Conservation (phyloP, 2,113 vertebrate species). For the Cichladusa arquata region DNA sequence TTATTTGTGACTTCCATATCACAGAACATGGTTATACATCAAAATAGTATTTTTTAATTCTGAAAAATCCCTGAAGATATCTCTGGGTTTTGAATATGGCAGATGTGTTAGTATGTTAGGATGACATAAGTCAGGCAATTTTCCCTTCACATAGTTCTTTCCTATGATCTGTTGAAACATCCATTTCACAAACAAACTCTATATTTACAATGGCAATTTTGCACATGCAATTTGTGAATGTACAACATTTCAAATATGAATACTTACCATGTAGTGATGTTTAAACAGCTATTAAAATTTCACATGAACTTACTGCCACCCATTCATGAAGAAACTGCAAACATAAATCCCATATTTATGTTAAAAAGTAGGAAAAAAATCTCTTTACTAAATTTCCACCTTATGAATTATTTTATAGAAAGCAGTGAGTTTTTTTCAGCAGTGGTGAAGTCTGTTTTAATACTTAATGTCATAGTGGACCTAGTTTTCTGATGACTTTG, state of each 20-base stretch:
- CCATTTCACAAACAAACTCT: background rate
- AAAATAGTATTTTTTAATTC: background rate
- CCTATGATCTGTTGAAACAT: background rate
- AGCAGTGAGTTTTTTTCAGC: background rate
- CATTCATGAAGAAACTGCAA: background rate
- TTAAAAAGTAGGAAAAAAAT: background rate
- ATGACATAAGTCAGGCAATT: background rate
- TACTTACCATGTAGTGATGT: background rate
- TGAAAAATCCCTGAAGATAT: background rate
- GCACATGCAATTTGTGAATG: background rate
- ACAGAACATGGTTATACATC: background rate
- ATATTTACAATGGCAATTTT: background rate
- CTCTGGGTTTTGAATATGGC: background rate
- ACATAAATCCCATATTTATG: background rate
- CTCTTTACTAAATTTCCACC: background rate
- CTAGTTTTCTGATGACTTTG: background rate
- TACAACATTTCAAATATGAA: background rate
- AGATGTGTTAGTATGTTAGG: background rate
- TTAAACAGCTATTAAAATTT: background rate
- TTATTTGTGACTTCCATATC: background rate
- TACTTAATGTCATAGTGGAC: background rate
- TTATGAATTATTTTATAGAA: conserved; percentile 19
- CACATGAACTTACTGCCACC: background rate
- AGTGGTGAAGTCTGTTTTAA: conserved; percentile 18
- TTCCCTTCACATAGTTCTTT: background rate